A percentile compares a stretch with the other conserved stretches of the same genome.
phyloP scores from a whole-genome alignment of 2,888 invertebrate genomes.

The Didymodactylos carnosus region DNA sequence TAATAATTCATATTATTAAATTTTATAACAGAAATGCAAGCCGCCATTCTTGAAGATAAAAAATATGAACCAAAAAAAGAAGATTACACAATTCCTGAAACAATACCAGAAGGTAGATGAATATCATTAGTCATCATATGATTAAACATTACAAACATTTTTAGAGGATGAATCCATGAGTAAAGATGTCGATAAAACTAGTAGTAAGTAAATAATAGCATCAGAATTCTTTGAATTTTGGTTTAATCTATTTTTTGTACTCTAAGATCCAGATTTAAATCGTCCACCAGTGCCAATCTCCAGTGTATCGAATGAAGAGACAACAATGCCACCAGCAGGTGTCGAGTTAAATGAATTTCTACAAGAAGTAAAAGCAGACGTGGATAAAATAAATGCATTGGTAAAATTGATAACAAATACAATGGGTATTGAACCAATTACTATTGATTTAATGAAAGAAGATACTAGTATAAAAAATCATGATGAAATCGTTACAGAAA shows the following conservation, averaged over 20 bases:
- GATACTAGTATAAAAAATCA: background rate
- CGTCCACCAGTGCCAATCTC: background rate
- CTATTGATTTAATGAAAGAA: background rate
- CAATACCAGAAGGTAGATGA: background rate
- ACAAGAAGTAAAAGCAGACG: background rate
- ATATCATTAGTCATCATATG: background rate
- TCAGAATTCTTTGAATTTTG: no score
- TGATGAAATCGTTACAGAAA: background rate
- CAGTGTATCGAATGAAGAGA: background rate
- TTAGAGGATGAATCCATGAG: background rate
- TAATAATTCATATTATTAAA: background rate
- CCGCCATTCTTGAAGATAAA: background rate
- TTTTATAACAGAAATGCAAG: background rate
- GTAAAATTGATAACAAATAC: background rate
- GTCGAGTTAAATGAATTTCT: background rate
- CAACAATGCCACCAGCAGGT: background rate
- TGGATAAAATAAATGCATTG: background rate
- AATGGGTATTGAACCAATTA: background rate
- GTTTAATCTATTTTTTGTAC: no score
- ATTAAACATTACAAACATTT: background rate
- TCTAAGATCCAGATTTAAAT: background rate
- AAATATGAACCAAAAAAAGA: background rate
- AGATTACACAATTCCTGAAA: background rate
- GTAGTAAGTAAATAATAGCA: background rate
- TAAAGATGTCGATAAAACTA: background rate